Conservation (phyloP, 2,888 invertebrate genomes). For the Urechis unicinctus region DNA sequence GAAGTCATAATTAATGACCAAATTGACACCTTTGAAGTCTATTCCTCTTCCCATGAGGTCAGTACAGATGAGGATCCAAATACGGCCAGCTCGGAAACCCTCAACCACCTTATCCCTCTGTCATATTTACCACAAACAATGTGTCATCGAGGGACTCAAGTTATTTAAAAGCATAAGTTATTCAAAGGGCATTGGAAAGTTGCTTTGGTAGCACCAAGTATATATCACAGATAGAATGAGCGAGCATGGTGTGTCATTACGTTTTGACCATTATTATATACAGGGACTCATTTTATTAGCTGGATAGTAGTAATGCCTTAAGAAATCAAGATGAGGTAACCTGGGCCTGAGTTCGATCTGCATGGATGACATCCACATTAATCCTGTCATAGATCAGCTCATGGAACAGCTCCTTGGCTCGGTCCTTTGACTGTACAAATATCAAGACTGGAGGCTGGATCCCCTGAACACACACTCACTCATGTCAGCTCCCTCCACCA, state of each 20-base stretch:
- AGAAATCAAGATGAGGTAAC: slow-evolving; percentile 49
- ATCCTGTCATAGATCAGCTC: slow-evolving; percentile 80
- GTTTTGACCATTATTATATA: too few relatives aligned
- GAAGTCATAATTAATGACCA: slow-evolving; percentile 96
- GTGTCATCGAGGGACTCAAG: not conserved
- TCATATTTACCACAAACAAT: not conserved
- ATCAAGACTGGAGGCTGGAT: slow-evolving; percentile 83
- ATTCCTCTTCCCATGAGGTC: slow-evolving; percentile 95
- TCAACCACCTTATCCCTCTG: slow-evolving; percentile 87
- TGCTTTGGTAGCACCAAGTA: not conserved
- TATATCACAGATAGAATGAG: not conserved
- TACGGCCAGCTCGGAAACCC: slow-evolving; percentile 82
- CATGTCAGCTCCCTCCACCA: not conserved
- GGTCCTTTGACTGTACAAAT: slow-evolving; percentile 81
- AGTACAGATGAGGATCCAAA: slow-evolving; percentile 94
- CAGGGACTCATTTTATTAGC: too few relatives aligned
- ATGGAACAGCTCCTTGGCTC: slow-evolving; percentile 83
- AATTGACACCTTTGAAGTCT: slow-evolving; percentile 91
- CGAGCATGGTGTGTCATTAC: not conserved
- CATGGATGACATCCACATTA: slow-evolving; percentile 88
- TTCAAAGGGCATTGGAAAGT: not conserved
- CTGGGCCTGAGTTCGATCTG: slow-evolving; percentile 80
- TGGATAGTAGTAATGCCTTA: not conserved
- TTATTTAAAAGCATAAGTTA: not conserved
- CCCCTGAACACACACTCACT: too few relatives aligned